Conservation (phyloP, 2,888 invertebrate species). For the Meteorus cinctellus region DNA sequence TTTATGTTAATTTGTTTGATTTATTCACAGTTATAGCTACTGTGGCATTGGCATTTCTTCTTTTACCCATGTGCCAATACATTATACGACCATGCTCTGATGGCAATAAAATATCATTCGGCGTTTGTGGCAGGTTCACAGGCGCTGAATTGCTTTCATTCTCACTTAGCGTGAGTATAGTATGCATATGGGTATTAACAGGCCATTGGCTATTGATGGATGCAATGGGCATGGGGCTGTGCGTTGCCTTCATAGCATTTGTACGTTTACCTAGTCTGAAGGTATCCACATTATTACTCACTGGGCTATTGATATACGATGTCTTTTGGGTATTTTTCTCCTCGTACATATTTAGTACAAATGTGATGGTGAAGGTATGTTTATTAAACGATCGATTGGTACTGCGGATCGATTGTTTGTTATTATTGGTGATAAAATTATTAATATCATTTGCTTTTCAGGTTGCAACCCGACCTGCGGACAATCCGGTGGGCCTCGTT, state of each 20-base stretch:
- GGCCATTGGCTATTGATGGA: conserved; percentile 99
- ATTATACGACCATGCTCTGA: conserved; percentile 89
- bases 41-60: conserved; percentile 95
- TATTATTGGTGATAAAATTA: conserved; percentile 81
- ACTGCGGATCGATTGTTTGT: background rate
- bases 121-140: conserved; percentile 94
- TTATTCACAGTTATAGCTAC: conserved; percentile 90
- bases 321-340: conserved; percentile 99
- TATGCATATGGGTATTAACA: conserved; percentile 97
- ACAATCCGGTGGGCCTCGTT: conserved; percentile 94
- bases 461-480: conserved; percentile 89
- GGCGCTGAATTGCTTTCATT: conserved; percentile 95
- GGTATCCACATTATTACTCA: conserved; percentile 93
- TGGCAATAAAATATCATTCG: conserved; percentile 90
- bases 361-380: conserved; percentile 97
- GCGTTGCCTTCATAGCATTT: conserved; percentile 98
- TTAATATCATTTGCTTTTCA: conserved; percentile 57
- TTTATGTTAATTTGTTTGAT: conserved; percentile 37
- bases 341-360: conserved; percentile 97
- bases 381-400: background rate
- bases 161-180: conserved; percentile 92
- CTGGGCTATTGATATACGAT: conserved; percentile 95
- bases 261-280: conserved; percentile 96
- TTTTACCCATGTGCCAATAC: conserved; percentile 98
- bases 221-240: conserved; percentile 98